Evolutionary conservation across 2,888 invertebrate genomes (phyloP).

Genomic region (Rhodophaea formosa): DNA sequence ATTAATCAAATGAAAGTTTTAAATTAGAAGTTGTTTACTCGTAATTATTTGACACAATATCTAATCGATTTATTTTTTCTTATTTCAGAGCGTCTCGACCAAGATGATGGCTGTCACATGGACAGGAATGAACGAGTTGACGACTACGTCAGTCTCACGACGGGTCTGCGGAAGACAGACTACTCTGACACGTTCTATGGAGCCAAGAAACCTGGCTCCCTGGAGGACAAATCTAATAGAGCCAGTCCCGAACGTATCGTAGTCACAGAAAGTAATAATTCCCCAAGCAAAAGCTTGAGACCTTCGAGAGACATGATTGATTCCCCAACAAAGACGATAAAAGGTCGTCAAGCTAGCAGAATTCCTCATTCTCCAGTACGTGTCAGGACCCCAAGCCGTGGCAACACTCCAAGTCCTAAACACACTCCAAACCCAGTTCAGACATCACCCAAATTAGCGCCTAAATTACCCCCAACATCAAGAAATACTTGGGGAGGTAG

Average conservation of each 20-base stretch:
- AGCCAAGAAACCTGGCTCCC: conserved; percentile 68
- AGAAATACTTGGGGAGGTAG: conserved; percentile 90
- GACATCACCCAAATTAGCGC: conserved; percentile 69
- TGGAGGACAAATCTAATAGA: conserved; percentile 64
- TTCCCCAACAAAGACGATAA: conserved; percentile 62
- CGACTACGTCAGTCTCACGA: conserved; percentile 84
- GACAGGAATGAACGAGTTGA: conserved; percentile 66
- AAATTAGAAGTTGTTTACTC: too few species aligned
- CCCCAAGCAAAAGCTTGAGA: conserved; percentile 68
- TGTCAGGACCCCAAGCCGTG: conserved; percentile 56
- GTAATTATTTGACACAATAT: not conserved
- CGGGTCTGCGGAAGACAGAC: conserved; percentile 86
- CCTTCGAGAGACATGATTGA: conserved; percentile 60
- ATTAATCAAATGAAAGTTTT: too few species aligned
- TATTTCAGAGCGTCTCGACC: conserved; percentile 84
- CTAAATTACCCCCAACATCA: conserved; percentile 67
- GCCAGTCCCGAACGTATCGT: conserved; percentile 71
- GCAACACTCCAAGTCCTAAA: conserved; percentile 73
- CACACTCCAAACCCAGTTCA: conserved; percentile 56
- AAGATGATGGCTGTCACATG: conserved; percentile 68
- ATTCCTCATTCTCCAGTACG: conserved; percentile 74
- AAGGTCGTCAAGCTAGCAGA: conserved; percentile 69
- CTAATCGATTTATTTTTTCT: conserved; percentile 19
- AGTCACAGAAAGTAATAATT: conserved; percentile 61
- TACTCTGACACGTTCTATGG: conserved; percentile 83